Conservation (phyloP, 2,113 vertebrate genomes). For the Seriola dumerili region DNA sequence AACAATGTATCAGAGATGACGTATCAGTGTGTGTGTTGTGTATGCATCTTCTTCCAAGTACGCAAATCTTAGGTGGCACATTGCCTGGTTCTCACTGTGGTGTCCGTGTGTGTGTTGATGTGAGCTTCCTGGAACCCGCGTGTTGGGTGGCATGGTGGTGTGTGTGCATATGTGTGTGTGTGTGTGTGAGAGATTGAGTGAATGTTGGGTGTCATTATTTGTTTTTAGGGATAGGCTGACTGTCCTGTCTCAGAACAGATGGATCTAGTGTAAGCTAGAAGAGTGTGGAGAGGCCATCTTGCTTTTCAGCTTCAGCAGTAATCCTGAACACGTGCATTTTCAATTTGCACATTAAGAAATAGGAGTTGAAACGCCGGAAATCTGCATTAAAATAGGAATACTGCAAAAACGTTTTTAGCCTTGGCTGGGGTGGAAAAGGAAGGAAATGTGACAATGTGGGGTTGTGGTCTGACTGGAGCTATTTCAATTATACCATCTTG, state of each 20-base stretch:
- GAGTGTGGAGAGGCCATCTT: slow-evolving; percentile 30
- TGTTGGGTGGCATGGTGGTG: slow-evolving; percentile 72
- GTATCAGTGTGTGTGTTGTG: slow-evolving; percentile 37
- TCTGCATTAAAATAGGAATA: neutral
- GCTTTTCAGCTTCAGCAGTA: slow-evolving; percentile 8
- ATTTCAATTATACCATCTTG: neutral
- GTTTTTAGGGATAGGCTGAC: slow-evolving; percentile 63
- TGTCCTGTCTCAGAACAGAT: slow-evolving; percentile 56
- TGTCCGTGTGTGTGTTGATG: slow-evolving; percentile 59
- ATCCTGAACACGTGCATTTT: neutral
- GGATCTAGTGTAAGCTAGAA: slow-evolving; percentile 13
- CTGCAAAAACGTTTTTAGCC: neutral
- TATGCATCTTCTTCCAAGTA: slow-evolving; percentile 68
- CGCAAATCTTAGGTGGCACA: slow-evolving; percentile 61
- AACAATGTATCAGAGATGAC: slow-evolving; percentile 51
- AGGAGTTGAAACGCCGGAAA: no score
- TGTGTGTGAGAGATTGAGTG: slow-evolving; percentile 35
- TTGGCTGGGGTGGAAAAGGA: neutral
- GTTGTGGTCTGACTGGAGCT: neutral
- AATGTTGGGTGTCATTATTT: slow-evolving; percentile 67
- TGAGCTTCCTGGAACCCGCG: slow-evolving; percentile 63
- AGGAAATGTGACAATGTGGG: neutral
- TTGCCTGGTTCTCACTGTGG: slow-evolving; percentile 62
- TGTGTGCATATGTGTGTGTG: neutral
- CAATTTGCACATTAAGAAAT: neutral